Evolutionary conservation across 2,113 vertebrate species (phyloP).

Genomic region (Urocitellus parryii): DNA sequence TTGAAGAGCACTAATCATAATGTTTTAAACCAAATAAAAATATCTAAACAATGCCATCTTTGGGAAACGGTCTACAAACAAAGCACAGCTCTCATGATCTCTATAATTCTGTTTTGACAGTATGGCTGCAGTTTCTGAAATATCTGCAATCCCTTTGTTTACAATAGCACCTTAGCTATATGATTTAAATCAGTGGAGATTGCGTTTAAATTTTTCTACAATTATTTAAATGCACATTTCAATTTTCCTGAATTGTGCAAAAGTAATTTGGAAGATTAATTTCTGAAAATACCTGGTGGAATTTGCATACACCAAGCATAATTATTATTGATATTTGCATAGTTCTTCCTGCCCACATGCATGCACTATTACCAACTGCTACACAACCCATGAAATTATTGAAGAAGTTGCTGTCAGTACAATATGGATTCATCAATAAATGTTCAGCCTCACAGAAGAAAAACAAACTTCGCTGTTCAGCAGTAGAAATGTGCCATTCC

Average conservation of each 20-base stretch:
- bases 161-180: slow-evolving; percentile 77
- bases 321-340: slow-evolving; percentile 87
- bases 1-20: slow-evolving; percentile 49
- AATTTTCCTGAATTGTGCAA: slow-evolving; percentile 83
- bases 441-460: slow-evolving; percentile 78
- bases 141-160: slow-evolving; percentile 84
- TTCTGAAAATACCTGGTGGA: slow-evolving; percentile 83
- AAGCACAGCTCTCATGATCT: slow-evolving; percentile 56
- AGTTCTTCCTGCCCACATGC: slow-evolving; percentile 79
- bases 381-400: slow-evolving; percentile 80
- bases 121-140: slow-evolving; percentile 68
- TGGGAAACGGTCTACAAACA: slow-evolving; percentile 69
- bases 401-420: slow-evolving; percentile 81
- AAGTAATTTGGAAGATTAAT: slow-evolving; percentile 87
- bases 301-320: slow-evolving; percentile 85
- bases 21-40: slow-evolving; percentile 44
- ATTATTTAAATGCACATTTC: slow-evolving; percentile 85
- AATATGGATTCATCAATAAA: slow-evolving; percentile 86
- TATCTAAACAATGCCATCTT: slow-evolving; percentile 56
- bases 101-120: slow-evolving; percentile 83
- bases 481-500: slow-evolving; percentile 78
- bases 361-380: slow-evolving; percentile 81
- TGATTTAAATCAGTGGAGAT: slow-evolving; percentile 79
- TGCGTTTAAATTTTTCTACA: slow-evolving; percentile 79
- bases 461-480: slow-evolving; percentile 77